These are phyloP conservation scores for Eurypyga helias DNA, from an alignment of 2,113 vertebrate genomes.

Conservation along the genomic window DNA sequence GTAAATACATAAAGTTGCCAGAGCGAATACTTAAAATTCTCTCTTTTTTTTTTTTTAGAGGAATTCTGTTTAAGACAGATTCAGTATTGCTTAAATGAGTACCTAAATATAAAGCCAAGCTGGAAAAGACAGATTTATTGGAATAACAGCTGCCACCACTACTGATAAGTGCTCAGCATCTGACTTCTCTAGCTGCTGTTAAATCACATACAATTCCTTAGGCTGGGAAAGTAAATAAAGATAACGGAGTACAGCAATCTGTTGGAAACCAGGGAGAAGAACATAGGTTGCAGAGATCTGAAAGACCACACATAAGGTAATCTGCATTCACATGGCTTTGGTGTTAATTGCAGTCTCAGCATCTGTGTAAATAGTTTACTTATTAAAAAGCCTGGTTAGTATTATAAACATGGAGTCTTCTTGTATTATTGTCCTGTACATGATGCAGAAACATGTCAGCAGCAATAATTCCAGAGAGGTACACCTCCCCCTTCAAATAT, in stretches of 20 bases:
- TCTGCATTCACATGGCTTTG: background rate
- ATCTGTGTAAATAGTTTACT: background rate
- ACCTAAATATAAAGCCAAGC: background rate
- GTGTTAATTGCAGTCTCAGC: background rate
- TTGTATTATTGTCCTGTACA: background rate
- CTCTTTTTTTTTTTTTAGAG: background rate
- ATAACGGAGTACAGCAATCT: background rate
- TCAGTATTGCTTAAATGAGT: background rate
- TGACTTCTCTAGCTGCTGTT: slow-evolving; percentile 8
- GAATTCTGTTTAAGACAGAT: background rate
- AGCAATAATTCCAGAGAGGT: background rate
- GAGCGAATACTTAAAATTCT: background rate
- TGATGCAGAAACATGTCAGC: background rate
- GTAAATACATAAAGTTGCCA: background rate
- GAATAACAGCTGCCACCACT: background rate
- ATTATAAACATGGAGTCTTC: background rate
- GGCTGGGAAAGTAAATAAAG: slow-evolving; percentile 24
- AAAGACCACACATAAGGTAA: background rate
- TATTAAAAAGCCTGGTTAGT: background rate
- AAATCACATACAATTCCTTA: background rate
- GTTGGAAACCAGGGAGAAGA: background rate
- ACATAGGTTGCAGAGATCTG: background rate
- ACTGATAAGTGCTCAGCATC: slow-evolving; percentile 12
- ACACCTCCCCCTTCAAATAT: background rate
- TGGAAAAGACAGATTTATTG: slow-evolving; percentile 27